These are phyloP conservation scores for Listronotus bonariensis DNA, from an alignment of 1,140 invertebrate species.

Conservation along the genomic window DNA sequence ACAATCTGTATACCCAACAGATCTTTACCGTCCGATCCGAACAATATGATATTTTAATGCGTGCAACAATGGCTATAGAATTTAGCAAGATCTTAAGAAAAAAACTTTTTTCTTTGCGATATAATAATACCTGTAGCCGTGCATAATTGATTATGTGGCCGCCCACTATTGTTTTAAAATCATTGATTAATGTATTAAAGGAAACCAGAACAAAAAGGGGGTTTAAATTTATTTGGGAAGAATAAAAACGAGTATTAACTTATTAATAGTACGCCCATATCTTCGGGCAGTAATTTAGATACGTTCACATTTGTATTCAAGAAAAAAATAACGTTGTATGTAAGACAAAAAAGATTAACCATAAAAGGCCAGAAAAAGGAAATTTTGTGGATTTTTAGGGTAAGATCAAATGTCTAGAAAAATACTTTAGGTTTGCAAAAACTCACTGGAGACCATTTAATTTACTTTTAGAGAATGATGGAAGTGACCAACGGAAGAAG, in stretches of 20 bases:
- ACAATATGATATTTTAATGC: conserved; percentile 25
- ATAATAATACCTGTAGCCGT: conserved; percentile 37
- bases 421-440: too few species aligned
- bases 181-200: conserved; percentile 35
- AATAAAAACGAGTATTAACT: conserved; percentile 18
- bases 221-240: conserved; percentile 26
- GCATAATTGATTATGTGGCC: conserved; percentile 34
- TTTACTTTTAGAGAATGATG: too few species aligned
- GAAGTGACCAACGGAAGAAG: too few species aligned
- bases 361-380: too few species aligned
- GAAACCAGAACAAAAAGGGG: conserved; percentile 31
- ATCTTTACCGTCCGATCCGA: background rate
- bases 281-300: background rate
- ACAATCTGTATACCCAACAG: too few species aligned
- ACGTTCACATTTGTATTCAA: too few species aligned
- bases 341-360: too few species aligned
- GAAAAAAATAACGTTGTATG: too few species aligned
- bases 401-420: too few species aligned
- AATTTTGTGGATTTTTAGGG: too few species aligned
- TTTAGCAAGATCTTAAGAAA: conserved; percentile 26
- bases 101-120: conserved; percentile 24
- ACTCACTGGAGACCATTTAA: too few species aligned
- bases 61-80: conserved; percentile 35
- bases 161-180: conserved; percentile 36
- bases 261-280: conserved; percentile 26